phyloP scores from a whole-genome alignment of 1,140 invertebrate species.

The Maniola jurtina region DNA sequence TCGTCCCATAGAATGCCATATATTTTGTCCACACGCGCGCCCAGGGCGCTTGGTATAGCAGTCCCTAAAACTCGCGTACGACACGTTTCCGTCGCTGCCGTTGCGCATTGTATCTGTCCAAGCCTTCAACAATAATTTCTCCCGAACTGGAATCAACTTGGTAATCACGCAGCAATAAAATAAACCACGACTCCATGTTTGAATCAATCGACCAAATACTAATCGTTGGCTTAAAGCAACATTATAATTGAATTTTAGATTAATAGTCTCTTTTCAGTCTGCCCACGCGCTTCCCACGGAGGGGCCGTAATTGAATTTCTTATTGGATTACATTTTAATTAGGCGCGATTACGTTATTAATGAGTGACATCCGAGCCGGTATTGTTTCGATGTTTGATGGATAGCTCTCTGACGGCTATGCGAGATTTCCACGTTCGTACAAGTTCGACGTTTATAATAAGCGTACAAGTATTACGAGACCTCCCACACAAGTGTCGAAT shows the following conservation, averaged over 20 bases:
- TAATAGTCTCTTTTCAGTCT: conserved; percentile 60
- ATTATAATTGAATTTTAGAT: conserved; percentile 71
- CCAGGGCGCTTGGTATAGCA: not conserved
- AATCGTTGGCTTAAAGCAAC: conserved; percentile 44
- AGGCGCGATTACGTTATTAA: conserved; percentile 71
- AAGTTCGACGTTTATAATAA: too few relatives aligned
- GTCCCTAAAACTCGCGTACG: too few relatives aligned
- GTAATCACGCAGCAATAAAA: conserved; percentile 17
- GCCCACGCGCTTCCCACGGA: conserved; percentile 51
- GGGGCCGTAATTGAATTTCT: conserved; percentile 58
- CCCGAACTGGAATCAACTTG: conserved; percentile 12
- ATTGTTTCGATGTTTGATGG: conserved; percentile 56
- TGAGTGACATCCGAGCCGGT: conserved; percentile 45
- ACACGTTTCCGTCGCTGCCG: too few relatives aligned
- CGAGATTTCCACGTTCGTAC: too few relatives aligned
- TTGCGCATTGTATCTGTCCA: too few relatives aligned
- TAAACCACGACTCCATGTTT: conserved; percentile 25
- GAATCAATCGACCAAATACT: conserved; percentile 31
- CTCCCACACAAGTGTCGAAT: too few relatives aligned
- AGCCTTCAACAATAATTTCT: conserved; percentile 1
- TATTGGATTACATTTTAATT: conserved; percentile 77
- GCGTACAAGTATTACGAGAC: too few relatives aligned
- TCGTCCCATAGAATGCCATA: too few relatives aligned
- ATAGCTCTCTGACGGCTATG: conserved; percentile 37
- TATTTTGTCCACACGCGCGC: too few relatives aligned